These are phyloP conservation scores for Apodemus speciosus DNA, from an alignment of 2,113 vertebrate genomes.

Conservation along the genomic window DNA sequence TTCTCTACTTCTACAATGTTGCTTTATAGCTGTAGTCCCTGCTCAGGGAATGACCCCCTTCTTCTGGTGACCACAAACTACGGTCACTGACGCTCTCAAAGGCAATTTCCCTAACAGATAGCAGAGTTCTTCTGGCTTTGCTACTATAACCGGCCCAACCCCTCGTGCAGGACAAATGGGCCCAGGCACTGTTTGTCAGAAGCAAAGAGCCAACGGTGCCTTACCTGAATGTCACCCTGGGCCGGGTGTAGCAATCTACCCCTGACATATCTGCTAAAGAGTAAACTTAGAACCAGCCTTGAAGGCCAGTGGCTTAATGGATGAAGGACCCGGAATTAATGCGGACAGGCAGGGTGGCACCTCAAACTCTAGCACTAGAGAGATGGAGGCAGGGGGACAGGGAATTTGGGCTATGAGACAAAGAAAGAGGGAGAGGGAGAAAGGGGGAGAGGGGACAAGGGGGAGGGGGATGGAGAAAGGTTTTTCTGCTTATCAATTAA, in stretches of 20 bases:
- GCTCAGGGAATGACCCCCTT: background rate
- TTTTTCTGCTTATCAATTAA: background rate
- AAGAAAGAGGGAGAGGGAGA: background rate
- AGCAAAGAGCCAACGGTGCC: background rate
- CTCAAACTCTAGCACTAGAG: background rate
- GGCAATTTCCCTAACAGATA: background rate
- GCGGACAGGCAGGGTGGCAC: background rate
- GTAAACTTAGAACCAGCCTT: background rate
- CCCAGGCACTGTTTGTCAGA: background rate
- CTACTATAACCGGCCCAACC: background rate
- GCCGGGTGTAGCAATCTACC: no score
- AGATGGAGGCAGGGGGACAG: background rate
- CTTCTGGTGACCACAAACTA: conserved; percentile 55
- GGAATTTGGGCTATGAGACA: background rate
- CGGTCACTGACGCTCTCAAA: background rate
- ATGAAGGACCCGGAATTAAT: background rate
- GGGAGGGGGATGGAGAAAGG: background rate
- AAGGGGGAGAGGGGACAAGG: no score
- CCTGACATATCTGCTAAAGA: background rate
- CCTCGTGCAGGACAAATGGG: background rate
- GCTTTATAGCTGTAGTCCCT: background rate
- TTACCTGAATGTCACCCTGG: background rate
- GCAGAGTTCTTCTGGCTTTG: background rate
- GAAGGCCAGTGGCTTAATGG: background rate
- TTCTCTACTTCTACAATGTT: conserved; percentile 4